Percentiles rank a stretch among this genome's conserved stretches.
Evolutionary conservation across 2,888 invertebrate genomes (phyloP).

Genomic region (Brachylomia viminalis): DNA sequence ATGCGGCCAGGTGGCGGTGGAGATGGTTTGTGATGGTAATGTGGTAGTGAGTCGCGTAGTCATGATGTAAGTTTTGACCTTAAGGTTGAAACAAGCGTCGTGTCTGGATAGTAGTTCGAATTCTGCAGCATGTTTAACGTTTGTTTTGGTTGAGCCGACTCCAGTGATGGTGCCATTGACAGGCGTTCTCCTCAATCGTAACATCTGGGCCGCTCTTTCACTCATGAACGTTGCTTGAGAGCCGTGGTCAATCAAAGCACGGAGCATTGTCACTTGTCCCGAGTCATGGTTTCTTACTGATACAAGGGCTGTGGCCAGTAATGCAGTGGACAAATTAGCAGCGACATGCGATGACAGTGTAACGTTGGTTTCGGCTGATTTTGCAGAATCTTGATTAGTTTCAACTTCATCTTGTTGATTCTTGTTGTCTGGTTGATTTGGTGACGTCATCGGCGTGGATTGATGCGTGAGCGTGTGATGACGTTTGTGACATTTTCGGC

Average conservation of each 20-base stretch:
- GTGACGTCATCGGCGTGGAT: slow-evolving; percentile 6
- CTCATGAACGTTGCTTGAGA: slow-evolving; percentile 54
- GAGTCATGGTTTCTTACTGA: slow-evolving; percentile 7
- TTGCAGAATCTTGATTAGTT: slow-evolving; percentile 2
- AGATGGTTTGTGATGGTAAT: slow-evolving; percentile 39
- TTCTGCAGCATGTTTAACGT: slow-evolving; percentile 39
- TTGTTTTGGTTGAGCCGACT: slow-evolving; percentile 31
- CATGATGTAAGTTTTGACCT: slow-evolving; percentile 47
- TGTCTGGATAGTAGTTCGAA: slow-evolving; percentile 23
- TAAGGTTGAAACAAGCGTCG: slow-evolving; percentile 10
- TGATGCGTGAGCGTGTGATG: slow-evolving; percentile 19
- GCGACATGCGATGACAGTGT: slow-evolving; percentile 11
- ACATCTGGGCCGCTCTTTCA: slow-evolving; percentile 49
- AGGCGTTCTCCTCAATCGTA: slow-evolving; percentile 30
- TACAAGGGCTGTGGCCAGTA: slow-evolving; percentile 44
- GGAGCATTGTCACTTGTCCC: slow-evolving; percentile 5
- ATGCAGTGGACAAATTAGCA: slow-evolving; percentile 22
- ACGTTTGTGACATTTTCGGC: slow-evolving; percentile 16
- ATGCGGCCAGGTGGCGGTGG: slow-evolving; percentile 33
- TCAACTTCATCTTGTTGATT: not conserved
- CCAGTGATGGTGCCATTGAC: slow-evolving; percentile 42
- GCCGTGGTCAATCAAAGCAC: slow-evolving; percentile 53
- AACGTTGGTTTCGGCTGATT: slow-evolving; percentile 1
- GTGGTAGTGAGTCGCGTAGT: slow-evolving; percentile 50
- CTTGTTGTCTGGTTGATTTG: slow-evolving; percentile 12